Conservation (phyloP, 1,140 invertebrate species). For the Gryllus bimaculatus region DNA sequence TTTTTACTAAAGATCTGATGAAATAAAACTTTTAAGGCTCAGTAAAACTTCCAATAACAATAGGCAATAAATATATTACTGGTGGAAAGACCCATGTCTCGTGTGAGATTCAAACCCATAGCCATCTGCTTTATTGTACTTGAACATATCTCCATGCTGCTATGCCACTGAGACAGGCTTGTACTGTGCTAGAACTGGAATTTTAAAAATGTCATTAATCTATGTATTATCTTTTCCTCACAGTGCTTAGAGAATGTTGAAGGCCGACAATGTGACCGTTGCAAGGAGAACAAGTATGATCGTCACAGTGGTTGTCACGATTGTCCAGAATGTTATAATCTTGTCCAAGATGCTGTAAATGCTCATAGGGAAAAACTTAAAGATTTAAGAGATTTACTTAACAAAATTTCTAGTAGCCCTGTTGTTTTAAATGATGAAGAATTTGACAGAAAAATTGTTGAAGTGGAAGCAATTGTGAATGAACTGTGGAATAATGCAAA, state of each 20-base stretch:
- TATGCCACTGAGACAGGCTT: too few species aligned
- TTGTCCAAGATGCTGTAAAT: slow-evolving; percentile 81
- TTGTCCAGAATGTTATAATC: slow-evolving; percentile 87
- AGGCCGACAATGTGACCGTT: slow-evolving; percentile 80
- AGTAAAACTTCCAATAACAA: too few species aligned
- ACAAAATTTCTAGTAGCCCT: slow-evolving; percentile 59
- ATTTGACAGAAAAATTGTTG: slow-evolving; percentile 64
- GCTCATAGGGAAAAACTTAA: slow-evolving; percentile 64
- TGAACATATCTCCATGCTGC: too few species aligned
- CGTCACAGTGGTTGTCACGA: slow-evolving; percentile 76
- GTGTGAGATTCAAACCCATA: too few species aligned
- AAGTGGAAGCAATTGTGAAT: slow-evolving; percentile 61
- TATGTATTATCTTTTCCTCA: slow-evolving; percentile 17
- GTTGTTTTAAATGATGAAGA: slow-evolving; percentile 74
- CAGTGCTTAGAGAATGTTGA: slow-evolving; percentile 83
- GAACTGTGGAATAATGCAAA: slow-evolving; percentile 58
- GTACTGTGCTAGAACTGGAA: too few species aligned
- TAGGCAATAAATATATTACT: too few species aligned
- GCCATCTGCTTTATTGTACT: too few species aligned
- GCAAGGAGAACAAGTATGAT: slow-evolving; percentile 86
- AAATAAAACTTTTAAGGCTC: too few species aligned
- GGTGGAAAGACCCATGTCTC: too few species aligned
- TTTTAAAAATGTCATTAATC: not conserved
- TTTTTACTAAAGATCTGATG: too few species aligned
- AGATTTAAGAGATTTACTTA: slow-evolving; percentile 59